Conservation (phyloP, 2,113 vertebrate species). For the Tiliqua scincoides region DNA sequence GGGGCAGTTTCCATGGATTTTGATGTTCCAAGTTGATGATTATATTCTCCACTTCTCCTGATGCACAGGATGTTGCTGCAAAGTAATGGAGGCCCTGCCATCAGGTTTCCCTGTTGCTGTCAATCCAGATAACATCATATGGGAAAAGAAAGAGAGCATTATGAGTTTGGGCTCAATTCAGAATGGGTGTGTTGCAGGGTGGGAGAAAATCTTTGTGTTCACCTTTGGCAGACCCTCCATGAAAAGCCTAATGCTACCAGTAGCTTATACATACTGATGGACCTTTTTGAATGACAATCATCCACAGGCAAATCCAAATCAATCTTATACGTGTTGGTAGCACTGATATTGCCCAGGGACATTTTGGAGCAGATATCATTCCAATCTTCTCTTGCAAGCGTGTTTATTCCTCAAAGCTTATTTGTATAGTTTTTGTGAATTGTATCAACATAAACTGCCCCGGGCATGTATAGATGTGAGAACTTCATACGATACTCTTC, state of each 20-base stretch:
- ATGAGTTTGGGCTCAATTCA: background rate
- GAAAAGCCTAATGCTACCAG: background rate
- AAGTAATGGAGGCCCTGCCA: background rate
- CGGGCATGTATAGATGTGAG: background rate
- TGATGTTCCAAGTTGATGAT: background rate
- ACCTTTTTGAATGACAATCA: background rate
- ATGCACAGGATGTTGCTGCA: background rate
- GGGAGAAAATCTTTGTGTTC: background rate
- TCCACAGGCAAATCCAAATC: background rate
- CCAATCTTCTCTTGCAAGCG: background rate
- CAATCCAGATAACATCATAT: too few species aligned
- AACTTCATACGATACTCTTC: background rate
- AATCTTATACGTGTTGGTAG: background rate
- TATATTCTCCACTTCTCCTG: background rate
- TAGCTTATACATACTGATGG: background rate
- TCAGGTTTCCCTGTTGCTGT: background rate
- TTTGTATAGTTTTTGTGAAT: background rate
- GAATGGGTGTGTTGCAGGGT: background rate
- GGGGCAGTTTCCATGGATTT: background rate
- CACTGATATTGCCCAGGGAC: too few species aligned
- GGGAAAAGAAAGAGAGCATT: background rate
- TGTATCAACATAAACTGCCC: background rate
- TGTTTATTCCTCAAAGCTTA: background rate
- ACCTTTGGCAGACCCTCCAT: background rate
- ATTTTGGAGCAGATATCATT: background rate